Base-by-base conservation (phyloP, 2,797 vertebrate genomes). In the Discoglossus pictus region DNA sequence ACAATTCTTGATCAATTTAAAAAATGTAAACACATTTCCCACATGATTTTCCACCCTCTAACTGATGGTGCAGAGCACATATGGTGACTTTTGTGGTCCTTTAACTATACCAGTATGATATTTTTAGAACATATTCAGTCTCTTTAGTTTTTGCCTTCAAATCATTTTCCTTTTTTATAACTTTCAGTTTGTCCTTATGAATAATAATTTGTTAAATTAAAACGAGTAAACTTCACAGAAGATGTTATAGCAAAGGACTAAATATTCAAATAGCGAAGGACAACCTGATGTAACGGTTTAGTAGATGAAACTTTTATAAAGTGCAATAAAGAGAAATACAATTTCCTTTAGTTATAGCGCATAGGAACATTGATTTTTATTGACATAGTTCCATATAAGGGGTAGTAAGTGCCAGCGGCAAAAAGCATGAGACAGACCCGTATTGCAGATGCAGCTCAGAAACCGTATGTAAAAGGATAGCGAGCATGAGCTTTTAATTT, bases 321-420 rank as follows among this genome's bases (percentile, higher is more conserved):
- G 65, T 42, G 42, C 55, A 68, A 60, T 68, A 68, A 60, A 60
- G 47, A 68, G 55, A 68, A 68, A 68, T 68, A 60, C 65, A 60
- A 68, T 68, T 60, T 59, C 54, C 65, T 43, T 60, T 67, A 48
- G 54, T 42, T 60, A 52, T 44, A 35, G 65, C 15, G 55, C 39
- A 44, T 51, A 39, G 65, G 65, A 60, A 68, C 65, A 68, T 68
- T 68, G 65, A 55, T 52, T 68, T 68, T 68, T 68, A 68, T 68
- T 50, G 47, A 60, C 55, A 40, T 34, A 40, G 38, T 38, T 59
- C 39, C 39, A 36, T 52, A 52, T 52, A 24, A 25, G 55, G 65
- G 40, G 65, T 64, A 60, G 21, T 52, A 38, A 44, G 18, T 38
- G 65, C 58, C 66, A 15, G 40, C 54, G 58, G 56, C 66, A 68